Conservation (phyloP, 2,113 vertebrate species). For the Oryctolagus cuniculus region mOryCun1.1 NC_091435.1:14583001-14583500, state of each 20-base stretch:
- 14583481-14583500: too few relatives aligned
- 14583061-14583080: too few relatives aligned
- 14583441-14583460: too few relatives aligned
- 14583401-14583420: not conserved
- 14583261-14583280: not conserved
- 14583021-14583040: too few relatives aligned
- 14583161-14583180: too few relatives aligned
- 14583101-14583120: too few relatives aligned
- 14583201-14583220: not conserved
- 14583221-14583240: not conserved
- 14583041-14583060: too few relatives aligned
- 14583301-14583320: not conserved
- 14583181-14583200: not conserved
- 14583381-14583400: not conserved
- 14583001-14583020: too few relatives aligned
- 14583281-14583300: not conserved
- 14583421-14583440: not conserved
- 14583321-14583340: not conserved
- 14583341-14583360: not conserved
- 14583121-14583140: too few relatives aligned
- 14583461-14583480: too few relatives aligned
- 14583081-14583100: too few relatives aligned
- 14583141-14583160: too few relatives aligned
- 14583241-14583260: not conserved
- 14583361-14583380: not conserved